Percentiles rank a stretch among this genome's conserved stretches.
Evolutionary conservation across 2,888 invertebrate genomes (phyloP).

Genomic region (Arctia plantaginis): DNA sequence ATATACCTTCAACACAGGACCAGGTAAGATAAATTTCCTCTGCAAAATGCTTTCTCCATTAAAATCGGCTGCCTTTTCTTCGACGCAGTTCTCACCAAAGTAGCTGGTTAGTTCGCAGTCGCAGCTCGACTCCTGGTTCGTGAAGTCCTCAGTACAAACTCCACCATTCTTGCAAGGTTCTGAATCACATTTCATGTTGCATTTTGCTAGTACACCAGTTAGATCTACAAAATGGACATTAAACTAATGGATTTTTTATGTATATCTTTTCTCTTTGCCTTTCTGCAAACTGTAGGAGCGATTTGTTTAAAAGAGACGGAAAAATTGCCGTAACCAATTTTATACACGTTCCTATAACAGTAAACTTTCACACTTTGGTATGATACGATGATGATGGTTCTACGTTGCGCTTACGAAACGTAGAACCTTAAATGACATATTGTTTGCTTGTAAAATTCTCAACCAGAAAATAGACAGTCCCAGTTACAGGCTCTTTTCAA

Average conservation of each 20-base stretch:
- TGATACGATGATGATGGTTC: too few species aligned
- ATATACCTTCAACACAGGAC: slow-evolving; percentile 87
- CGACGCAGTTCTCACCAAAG: slow-evolving; percentile 94
- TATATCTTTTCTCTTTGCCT: too few species aligned
- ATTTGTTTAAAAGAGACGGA: too few species aligned
- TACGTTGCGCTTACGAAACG: too few species aligned
- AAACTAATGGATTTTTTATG: neutral
- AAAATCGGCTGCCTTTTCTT: slow-evolving; percentile 96
- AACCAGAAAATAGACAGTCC: too few species aligned
- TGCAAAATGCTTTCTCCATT: slow-evolving; percentile 94
- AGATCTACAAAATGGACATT: slow-evolving; percentile 71
- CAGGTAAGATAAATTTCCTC: slow-evolving; percentile 90
- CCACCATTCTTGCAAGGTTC: slow-evolving; percentile 96
- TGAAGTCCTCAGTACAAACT: slow-evolving; percentile 95
- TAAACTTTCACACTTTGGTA: too few species aligned
- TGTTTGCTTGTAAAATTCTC: too few species aligned
- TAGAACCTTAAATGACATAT: too few species aligned
- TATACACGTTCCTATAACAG: too few species aligned
- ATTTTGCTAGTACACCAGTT: slow-evolving; percentile 91
- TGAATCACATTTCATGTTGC: slow-evolving; percentile 95
- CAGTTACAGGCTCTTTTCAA: too few species aligned
- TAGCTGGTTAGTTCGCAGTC: slow-evolving; percentile 96
- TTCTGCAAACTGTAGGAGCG: too few species aligned
- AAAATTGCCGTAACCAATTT: too few species aligned
- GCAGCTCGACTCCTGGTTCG: slow-evolving; percentile 93